Conservation (phyloP, 2,797 vertebrate genomes). For the Lophotriccus pileatus region DNA sequence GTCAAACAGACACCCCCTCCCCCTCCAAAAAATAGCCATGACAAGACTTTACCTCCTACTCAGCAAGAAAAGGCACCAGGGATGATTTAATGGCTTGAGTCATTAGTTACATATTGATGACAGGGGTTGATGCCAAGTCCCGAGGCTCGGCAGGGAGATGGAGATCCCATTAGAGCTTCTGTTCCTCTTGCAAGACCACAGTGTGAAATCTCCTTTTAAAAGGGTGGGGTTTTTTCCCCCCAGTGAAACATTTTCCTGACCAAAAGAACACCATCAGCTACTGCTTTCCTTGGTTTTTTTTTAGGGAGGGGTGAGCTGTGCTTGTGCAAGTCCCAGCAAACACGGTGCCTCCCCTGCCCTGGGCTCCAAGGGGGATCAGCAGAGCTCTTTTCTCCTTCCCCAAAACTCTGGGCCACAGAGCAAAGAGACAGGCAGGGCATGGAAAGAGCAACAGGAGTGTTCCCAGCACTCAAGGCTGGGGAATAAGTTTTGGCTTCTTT, state of each 20-base stretch:
- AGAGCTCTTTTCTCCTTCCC: not conserved
- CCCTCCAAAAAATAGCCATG: not conserved
- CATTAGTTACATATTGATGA: not conserved
- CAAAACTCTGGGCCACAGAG: not conserved
- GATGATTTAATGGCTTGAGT: conserved; percentile 23
- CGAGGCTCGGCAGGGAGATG: not conserved
- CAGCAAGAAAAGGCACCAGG: conserved; percentile 8
- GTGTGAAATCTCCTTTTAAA: not conserved
- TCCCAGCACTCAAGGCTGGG: not conserved
- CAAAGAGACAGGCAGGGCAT: not conserved
- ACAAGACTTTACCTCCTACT: not conserved
- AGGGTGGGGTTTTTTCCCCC: not conserved
- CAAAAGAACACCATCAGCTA: not conserved
- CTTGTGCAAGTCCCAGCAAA: not conserved
- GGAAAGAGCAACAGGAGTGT: not conserved
- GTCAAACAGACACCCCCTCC: not conserved
- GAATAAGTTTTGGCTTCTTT: not conserved
- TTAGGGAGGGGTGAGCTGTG: not conserved
- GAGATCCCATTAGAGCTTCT: not conserved
- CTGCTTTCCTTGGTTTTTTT: not conserved
- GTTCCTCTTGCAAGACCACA: not conserved
- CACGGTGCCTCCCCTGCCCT: not conserved
- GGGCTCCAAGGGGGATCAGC: not conserved
- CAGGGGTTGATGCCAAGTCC: not conserved
- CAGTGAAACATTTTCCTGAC: not conserved